These are phyloP conservation scores for Trachemys scripta DNA, from an alignment of 2,113 vertebrate species.

Conservation along the genomic window DNA sequence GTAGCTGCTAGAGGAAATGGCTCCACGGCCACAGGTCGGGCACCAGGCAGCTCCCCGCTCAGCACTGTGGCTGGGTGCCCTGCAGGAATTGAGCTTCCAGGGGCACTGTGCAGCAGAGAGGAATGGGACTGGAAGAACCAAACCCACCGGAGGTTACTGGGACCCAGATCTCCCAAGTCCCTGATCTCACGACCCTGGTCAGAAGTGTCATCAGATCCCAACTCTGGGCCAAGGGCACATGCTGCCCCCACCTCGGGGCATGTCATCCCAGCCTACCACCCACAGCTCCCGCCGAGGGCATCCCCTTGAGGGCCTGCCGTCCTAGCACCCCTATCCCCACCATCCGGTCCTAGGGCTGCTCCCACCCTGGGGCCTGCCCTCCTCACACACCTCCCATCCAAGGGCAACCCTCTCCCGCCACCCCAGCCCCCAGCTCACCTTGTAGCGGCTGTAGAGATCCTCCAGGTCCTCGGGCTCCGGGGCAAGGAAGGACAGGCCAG, in stretches of 20 bases:
- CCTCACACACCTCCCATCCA: background rate
- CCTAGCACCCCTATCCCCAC: no score
- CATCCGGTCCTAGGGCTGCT: no score
- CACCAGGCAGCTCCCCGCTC: background rate
- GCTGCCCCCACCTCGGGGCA: no score
- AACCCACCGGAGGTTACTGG: background rate
- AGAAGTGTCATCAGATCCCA: background rate
- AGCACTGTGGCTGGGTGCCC: background rate
- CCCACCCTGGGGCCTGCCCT: no score
- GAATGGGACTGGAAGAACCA: background rate
- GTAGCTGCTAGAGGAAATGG: background rate
- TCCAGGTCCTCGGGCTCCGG: slow-evolving; percentile 93
- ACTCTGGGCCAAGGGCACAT: no score
- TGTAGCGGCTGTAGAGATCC: slow-evolving; percentile 93
- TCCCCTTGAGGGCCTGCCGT: no score
- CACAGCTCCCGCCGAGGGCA: no score
- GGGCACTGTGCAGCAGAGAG: no score
- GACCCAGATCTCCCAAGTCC: no score
- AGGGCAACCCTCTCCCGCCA: background rate
- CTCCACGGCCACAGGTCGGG: background rate
- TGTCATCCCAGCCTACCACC: no score
- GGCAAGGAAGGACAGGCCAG: slow-evolving; percentile 89
- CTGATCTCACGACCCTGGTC: background rate
- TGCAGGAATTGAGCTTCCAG: background rate
- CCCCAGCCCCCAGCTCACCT: slow-evolving; percentile 75